Base-by-base conservation (phyloP, 1,140 invertebrate species). In the Eufriesea mexicana region DNA sequence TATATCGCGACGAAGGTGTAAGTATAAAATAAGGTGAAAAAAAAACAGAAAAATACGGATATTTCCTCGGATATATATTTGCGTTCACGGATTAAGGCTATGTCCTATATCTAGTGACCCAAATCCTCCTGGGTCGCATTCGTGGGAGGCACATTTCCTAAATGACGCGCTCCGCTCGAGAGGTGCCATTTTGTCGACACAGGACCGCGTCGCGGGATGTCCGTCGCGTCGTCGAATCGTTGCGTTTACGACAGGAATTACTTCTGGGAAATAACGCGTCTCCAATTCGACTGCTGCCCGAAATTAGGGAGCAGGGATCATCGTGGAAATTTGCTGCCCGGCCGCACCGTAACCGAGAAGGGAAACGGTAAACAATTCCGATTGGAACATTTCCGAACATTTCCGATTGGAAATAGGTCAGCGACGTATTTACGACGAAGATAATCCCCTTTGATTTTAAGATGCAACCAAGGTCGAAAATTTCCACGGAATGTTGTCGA, bases 381-480 rank as follows among this genome's bases (percentile, higher is more conserved):
- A n/a, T n/a, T n/a, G n/a, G n/a, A n/a, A n/a, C n/a, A n/a, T n/a
- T n/a, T n/a, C n/a, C n/a, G n/a, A n/a, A n/a, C n/a, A n/a, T n/a
- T n/a, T n/a, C n/a, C n/a, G n/a, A n/a, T n/a, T 57, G 12, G 51
- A 81, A 81, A 64, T 81, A 35, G 79, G 79, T 81, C 71, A 75
- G 9, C 73, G 49, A 57, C 51, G 28, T 55, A 66, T 66, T 25
- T 55, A 45, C 61, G 59, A 61, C 28, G 61, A 49, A 75, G 75
- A 55, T 54, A 64, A 45, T 64, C 9, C 5, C 5, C 54, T 55
- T 64, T 28, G 23, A 66, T 23, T 74, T 51, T 18, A 10, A 42
- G 47, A 62, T 4, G 23, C 9, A 42, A 28, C 23, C 45, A 20
- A 57, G 14, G n/a, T 79, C 20, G 55, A 55, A 68, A 20, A n/a